Evolutionary conservation across 2,113 vertebrate genomes (phyloP), one percentile per base, ranked within the genome.

Genomic region (Pterocles burchelli): DNA sequence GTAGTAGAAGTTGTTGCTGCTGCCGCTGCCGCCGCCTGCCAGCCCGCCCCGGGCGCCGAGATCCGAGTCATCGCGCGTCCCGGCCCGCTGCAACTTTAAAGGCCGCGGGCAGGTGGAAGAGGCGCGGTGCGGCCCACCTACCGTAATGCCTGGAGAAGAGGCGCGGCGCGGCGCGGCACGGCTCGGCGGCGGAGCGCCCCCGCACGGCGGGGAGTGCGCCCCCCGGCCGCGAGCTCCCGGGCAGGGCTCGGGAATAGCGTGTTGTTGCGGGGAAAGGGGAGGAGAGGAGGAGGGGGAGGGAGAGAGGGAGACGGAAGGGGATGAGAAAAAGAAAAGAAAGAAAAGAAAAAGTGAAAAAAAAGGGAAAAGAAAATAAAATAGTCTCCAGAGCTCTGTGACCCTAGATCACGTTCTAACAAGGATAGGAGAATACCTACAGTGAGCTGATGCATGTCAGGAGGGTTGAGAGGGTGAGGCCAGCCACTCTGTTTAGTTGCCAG

Each of bases 91-190:
- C 95, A 98, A 98, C 97, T 98, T 98, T 97, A 98, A 97, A 98
- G 96, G 89, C 62, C 33, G 31, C 95, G 89, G 96, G 97, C 98
- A 98, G 97, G 97, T 98, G 98, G 96, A 97, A 97, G 85, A 68
- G 97, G 89, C 75, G 91, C 80, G 88, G 96, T 88, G 94, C 89
- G 88, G 91, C 97, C 98, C 97, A 84, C 95, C 73, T 97, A 98
- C 98, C 98, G 97, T 97, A 97, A 87, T 58, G 87, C 90, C 52
- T 24, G 63, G 93, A 90, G 38, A 88, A 95, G 80, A 92, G 63
- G 88, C 48, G 79, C 86, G 33, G 22, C 43, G 0, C 91, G 63
- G 88, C 48, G 75, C 86, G 33, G 22, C 43, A 0, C 24, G 22
- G 22, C 43, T 0, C 24, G 22, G 25, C 63, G 13, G 20, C 12